Conservation (phyloP, 2,113 vertebrate species). For the Lepisosteus osseus region DNA sequence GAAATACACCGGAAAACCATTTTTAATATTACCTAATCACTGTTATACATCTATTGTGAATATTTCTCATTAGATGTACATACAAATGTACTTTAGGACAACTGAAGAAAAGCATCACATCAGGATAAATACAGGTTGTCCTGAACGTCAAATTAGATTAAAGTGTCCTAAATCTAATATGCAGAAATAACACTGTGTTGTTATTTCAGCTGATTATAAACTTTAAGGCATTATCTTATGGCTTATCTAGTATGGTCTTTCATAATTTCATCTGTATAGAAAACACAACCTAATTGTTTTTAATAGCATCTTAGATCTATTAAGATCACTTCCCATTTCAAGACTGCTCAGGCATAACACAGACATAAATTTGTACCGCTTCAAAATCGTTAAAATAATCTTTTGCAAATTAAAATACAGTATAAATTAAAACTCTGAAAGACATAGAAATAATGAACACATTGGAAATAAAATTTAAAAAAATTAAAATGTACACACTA, state of each 20-base stretch:
- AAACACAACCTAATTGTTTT: conserved; percentile 16
- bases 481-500: conserved; percentile 11
- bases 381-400: conserved; percentile 28
- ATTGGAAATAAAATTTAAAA: neutral
- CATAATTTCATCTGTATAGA: conserved; percentile 2
- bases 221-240: conserved; percentile 58
- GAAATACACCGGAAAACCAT: conserved; percentile 21
- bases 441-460: neutral
- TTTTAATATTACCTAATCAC: conserved; percentile 25
- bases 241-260: conserved; percentile 26
- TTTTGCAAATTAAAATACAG: neutral
- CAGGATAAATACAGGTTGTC: no score
- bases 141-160: no score
- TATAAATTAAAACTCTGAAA: no score
- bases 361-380: conserved; percentile 24
- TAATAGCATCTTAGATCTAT: conserved; percentile 18
- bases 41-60: conserved; percentile 31
- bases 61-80: conserved; percentile 40
- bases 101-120: neutral
- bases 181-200: conserved; percentile 34
- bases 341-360: no score
- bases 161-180: neutral
- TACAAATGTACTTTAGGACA: conserved; percentile 19
- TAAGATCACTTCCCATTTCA: conserved; percentile 15
- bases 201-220: conserved; percentile 41